Base-by-base conservation (phyloP, 1,140 invertebrate species). In the Andricus grossulariae region DNA sequence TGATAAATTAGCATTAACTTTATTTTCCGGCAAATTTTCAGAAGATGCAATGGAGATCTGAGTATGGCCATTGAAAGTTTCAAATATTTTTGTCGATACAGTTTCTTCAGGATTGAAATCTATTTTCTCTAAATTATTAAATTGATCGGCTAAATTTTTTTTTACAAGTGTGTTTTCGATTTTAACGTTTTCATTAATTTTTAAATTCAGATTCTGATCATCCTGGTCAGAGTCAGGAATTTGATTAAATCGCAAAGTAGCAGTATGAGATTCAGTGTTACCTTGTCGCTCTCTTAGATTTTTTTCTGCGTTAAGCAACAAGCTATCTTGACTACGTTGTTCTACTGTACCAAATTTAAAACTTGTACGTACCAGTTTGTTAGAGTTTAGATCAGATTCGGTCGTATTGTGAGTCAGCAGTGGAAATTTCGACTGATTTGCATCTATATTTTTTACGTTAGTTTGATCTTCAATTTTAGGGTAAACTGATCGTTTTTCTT, bases 1-100 rank as follows among this genome's bases (percentile, higher is more conserved):
- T 21, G 70, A 72, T 82, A 12, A 32, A 21, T 50, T 4, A 74
- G 13, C 21, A 50, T 11, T 76, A 55, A 21, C 18, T 57, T 8
- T 11, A 45, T 45, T 45, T 8, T 45, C 39, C 0, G 0, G 39
- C 6, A 45, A 45, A 45, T 45, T 8, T 45, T 45, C 10, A 11
- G 8, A 45, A 45, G 39, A 45, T 45, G 39, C 39, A 45, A 11
- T 45, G 8, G 39, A 45, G 39, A 45, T 45, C 39, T 11, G 39
- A 45, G 10, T 11, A 11, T 45, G 7, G 39, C 10, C 39, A 10
- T 11, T 45, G 2, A 11, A 45, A 10, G 39, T 10, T 45, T 45
- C 39, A 45, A 11, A 45, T 45, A 7, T 45, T 45, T 45, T 45
- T 10, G 10, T 2, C 10, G 8, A 45, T 8, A 10, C 8, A 11